These are phyloP conservation scores for Phasianus colchicus DNA, from an alignment of 2,113 vertebrate species.

Conservation along the genomic window DNA sequence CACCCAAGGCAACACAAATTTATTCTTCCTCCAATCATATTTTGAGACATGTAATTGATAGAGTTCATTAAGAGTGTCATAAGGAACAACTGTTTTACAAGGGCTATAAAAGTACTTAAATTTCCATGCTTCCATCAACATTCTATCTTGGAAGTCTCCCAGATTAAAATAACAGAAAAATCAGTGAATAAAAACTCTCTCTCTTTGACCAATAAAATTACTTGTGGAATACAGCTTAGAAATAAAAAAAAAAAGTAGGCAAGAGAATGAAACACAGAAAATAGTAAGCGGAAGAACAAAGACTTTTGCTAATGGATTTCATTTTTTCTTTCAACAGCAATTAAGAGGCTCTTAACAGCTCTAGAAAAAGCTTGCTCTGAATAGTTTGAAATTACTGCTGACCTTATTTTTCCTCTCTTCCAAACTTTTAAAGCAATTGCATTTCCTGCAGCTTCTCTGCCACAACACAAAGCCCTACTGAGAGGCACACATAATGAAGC, in stretches of 20 bases:
- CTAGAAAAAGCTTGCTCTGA: background rate
- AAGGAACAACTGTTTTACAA: background rate
- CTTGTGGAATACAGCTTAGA: background rate
- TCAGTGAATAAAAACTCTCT: background rate
- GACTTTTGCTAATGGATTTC: background rate
- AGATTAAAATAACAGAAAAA: background rate
- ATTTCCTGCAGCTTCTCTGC: background rate
- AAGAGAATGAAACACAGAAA: background rate
- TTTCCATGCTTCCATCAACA: background rate
- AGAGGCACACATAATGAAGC: background rate
- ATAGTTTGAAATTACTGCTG: background rate
- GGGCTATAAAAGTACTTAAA: background rate
- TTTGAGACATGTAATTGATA: background rate
- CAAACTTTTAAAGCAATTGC: background rate
- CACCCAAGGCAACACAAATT: background rate
- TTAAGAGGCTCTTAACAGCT: background rate
- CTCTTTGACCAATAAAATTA: background rate
- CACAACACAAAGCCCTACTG: background rate
- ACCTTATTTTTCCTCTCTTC: background rate
- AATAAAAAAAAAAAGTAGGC: background rate
- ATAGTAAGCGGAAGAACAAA: background rate
- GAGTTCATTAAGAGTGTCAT: background rate
- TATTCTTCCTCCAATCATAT: background rate
- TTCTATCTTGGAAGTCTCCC: background rate
- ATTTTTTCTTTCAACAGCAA: background rate